Conservation (phyloP, 2,113 vertebrate genomes). For the Oreochromis tanganicae region DNA sequence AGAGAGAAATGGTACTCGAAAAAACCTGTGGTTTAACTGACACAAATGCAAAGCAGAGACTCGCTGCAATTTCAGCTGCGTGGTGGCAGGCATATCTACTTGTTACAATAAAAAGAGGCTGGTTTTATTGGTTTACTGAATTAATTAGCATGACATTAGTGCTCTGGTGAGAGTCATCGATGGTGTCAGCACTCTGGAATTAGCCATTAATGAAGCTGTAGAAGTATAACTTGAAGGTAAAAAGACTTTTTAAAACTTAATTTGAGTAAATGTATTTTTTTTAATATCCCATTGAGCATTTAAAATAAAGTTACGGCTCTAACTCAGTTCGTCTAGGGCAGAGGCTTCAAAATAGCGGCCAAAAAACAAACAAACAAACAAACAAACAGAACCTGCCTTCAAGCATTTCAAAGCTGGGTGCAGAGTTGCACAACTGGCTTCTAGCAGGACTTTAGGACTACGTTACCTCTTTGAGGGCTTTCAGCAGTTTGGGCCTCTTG, state of each 20-base stretch:
- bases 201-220: neutral
- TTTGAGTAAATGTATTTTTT: neutral
- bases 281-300: neutral
- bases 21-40: neutral
- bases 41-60: neutral
- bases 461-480: conserved; percentile 92
- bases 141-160: neutral
- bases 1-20: neutral
- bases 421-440: neutral
- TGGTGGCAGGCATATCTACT: neutral
- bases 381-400: neutral
- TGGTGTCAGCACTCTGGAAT: neutral
- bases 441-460: neutral
- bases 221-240: neutral
- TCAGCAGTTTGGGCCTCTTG: conserved; percentile 94
- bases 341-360: accelerated
- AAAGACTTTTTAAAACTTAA: neutral
- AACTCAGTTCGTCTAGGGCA: neutral
- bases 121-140: neutral
- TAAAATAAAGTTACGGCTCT: neutral
- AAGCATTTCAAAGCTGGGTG: neutral
- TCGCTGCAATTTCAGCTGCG: neutral
- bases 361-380: neutral
- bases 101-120: neutral
- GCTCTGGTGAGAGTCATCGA: neutral